These are phyloP conservation scores for Chaitophorus viminalis DNA, from an alignment of 2,888 invertebrate genomes.

Conservation along the genomic window DNA sequence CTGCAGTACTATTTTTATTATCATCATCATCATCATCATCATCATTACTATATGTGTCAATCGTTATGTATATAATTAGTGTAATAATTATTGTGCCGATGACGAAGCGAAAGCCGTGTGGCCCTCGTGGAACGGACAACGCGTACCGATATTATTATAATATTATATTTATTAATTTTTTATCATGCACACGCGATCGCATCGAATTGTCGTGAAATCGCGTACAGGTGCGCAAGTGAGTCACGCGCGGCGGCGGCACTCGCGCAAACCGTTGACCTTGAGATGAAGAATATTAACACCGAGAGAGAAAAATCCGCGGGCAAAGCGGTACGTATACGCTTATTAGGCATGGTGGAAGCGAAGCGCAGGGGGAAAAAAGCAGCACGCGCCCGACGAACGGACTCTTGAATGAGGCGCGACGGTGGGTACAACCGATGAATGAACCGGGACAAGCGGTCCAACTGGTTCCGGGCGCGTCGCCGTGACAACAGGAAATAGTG, in stretches of 20 bases:
- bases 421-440: constrained; percentile 53
- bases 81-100: too few species aligned
- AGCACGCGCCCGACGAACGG: background rate
- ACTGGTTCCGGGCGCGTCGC: constrained; percentile 37
- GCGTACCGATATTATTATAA: too few species aligned
- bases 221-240: constrained; percentile 10
- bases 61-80: too few species aligned
- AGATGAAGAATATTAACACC: background rate
- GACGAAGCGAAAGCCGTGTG: too few species aligned
- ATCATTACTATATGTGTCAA: too few species aligned
- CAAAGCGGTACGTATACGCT: background rate
- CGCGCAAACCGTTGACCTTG: constrained; percentile 21
- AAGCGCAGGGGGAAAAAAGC: background rate
- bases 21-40: too few species aligned
- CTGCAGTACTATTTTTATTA: too few species aligned
- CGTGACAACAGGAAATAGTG: constrained; percentile 41
- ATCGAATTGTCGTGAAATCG: background rate
- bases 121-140: too few species aligned
- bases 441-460: constrained; percentile 38
- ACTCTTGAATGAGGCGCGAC: constrained; percentile 8
- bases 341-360: background rate
- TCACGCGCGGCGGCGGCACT: background rate
- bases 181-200: too few species aligned
- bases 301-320: constrained; percentile 15
- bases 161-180: too few species aligned